A percentile compares a stretch with the other conserved stretches of the same genome.
These are phyloP conservation scores for Cisticola juncidis DNA, from an alignment of 2,113 vertebrate genomes.

Conservation along the genomic window DNA sequence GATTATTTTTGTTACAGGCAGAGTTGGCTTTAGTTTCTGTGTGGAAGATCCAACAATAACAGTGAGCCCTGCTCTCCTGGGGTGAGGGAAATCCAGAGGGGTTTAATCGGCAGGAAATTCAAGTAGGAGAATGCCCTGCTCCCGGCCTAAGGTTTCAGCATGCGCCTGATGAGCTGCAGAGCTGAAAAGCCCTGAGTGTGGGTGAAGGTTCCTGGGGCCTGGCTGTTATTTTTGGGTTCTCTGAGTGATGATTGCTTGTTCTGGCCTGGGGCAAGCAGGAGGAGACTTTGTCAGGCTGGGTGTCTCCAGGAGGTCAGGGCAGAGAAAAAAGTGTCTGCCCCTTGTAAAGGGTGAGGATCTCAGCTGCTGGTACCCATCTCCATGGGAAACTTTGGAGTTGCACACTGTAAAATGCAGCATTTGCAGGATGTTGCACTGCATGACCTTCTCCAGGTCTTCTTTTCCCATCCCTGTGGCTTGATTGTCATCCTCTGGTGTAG, in stretches of 20 bases:
- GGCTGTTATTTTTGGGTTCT: background rate
- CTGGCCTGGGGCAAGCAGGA: background rate
- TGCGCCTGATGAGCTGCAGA: background rate
- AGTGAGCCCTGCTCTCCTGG: conserved; percentile 14
- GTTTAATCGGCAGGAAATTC: conserved; percentile 39
- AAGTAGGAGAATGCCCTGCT: conserved; percentile 25
- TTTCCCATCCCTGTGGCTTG: background rate
- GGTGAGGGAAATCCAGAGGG: conserved; percentile 50
- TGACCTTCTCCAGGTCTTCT: background rate
- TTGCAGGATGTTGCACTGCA: background rate
- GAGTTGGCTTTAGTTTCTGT: conserved; percentile 50
- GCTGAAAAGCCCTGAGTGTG: background rate
- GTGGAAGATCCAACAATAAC: conserved; percentile 45
- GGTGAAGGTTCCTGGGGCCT: background rate
- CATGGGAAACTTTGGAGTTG: background rate
- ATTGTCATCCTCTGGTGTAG: background rate
- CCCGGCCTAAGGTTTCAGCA: background rate
- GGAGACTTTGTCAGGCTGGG: background rate
- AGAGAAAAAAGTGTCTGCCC: background rate
- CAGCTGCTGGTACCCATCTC: background rate
- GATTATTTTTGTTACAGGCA: conserved; percentile 56
- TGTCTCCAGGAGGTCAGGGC: background rate
- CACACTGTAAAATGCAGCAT: rapidly evolving
- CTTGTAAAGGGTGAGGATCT: background rate
- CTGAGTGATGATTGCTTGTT: background rate